Base-by-base conservation (phyloP, 2,113 vertebrate species). In the Apodemus speciosus region DNA sequence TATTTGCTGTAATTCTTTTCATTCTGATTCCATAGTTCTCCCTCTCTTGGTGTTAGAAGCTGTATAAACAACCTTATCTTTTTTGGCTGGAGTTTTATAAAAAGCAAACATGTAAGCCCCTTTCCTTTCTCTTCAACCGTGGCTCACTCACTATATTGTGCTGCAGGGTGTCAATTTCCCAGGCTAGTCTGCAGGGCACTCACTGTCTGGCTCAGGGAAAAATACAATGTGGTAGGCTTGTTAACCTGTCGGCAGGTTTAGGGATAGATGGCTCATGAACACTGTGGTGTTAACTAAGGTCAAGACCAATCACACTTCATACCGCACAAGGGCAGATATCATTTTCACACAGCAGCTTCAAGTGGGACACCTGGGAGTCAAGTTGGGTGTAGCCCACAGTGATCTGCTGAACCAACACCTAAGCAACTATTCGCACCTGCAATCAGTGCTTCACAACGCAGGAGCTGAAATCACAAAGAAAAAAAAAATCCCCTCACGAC, bases 41-140 rank as follows among this genome's bases (percentile, higher is more conserved):
- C 15, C 64, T 71, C 46, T 40, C 46, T n/a, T 43, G 3, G 56
- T 85, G 69, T 71, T 86, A 86, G 79, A 84, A 46, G 62, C 81
- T 62, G 60, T 62, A 90, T 53, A 94, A 95, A 94, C 73, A 93
- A 53, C 18, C 83, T 96, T 96, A 94, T 94, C 92, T 96, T 51
- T 64, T 38, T 71, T 77, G 86, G 88, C 93, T 94, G 71, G 35
- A 15, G 43, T 73, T 62, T 43, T 43, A 76, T 89, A 91, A 43
- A 75, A 96, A 93, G 38, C 16, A 43, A 66, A 73, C 46, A 32
- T n/a, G 0, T 2, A 77, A 87, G 21, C 40, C 27, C 62, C 68
- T 96, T 88, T 43, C 68, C 91, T 81, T 60, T 66, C 27, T 43
- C n/a, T 53, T 27, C 35, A 20, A 35, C 4, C 16, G 51, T 53